Conservation (phyloP, 2,797 vertebrate genomes). For the Artibeus jamaicensis region DNA sequence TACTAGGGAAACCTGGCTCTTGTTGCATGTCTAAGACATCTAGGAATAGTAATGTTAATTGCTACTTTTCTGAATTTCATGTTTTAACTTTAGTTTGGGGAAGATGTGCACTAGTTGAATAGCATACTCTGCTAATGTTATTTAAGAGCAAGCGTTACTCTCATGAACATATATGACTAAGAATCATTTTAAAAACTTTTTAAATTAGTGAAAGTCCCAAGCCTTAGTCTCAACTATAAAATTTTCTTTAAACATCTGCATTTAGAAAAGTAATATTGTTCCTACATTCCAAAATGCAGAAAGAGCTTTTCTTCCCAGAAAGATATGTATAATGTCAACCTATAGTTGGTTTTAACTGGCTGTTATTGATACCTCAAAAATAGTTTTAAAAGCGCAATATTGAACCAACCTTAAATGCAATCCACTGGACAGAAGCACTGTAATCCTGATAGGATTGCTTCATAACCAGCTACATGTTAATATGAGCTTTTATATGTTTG, state of each 20-base stretch:
- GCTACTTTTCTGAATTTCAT: neutral
- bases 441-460: neutral
- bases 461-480: neutral
- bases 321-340: neutral
- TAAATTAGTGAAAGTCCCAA: neutral
- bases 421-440: neutral
- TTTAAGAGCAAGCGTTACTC: neutral
- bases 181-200: neutral
- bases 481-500: conserved; percentile 32
- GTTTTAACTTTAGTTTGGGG: conserved; percentile 2
- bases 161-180: neutral
- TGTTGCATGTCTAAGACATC: neutral
- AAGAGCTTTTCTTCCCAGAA: neutral
- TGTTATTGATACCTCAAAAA: neutral
- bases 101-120: neutral
- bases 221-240: neutral
- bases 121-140: neutral
- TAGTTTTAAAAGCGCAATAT: neutral
- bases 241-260: neutral
- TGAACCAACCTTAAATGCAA: neutral
- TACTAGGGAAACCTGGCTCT: neutral
- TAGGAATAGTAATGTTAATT: neutral
- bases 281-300: neutral
- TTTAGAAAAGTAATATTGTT: conserved; percentile 3
- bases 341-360: conserved; percentile 13